Evolutionary conservation across 2,113 vertebrate species (phyloP), one percentile per base, ranked within the genome.

Genomic region (Rhea pennata): DNA sequence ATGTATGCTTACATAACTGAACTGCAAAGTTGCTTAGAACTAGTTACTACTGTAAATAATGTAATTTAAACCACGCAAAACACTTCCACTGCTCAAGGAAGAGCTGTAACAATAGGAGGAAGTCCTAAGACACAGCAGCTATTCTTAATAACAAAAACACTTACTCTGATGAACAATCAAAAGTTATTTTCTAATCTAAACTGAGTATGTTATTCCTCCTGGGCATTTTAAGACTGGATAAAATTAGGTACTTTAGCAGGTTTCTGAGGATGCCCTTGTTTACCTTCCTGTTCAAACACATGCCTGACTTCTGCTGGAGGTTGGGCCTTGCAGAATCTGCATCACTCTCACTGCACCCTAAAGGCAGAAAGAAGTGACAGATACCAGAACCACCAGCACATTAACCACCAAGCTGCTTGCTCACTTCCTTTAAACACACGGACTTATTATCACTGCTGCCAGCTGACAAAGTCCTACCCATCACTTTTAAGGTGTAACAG

Each of bases 61-160:
- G 75, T 69, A 81, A 95, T 72, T 93, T 75, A 91, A 96, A 84
- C 73, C 53, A 36, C 84, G 39, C 79, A 26, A 90, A 94, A 66
- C 36, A 59, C 90, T 96, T 95, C 80, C 95, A 96, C 59, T 80
- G 77, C 81, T 84, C 27, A 39, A 96, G 96, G 96, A 96, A 97
- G 87, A 88, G 82, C 74, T 88, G 42, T 44, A 92, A 97, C 95
- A 97, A 96, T 97, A 66, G 91, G 20, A 95, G 96, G 97, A 97
- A 97, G 93, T 4, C 10, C 72, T 83, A 81, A 87, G 83, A 84
- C 33, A 92, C 23, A 53, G 83, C 24, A 84, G 84, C 88, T 96
- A 95, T 97, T 96, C 95, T 95, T 84, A 82, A 92, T 61, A 27
- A 86, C n/a, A 85, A 92, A 96, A 66, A 6, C 77, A 93, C 61